A percentile compares a stretch with the other conserved stretches of the same genome.
Conservation (phyloP, 2,797 vertebrate genomes). For the Coregonus sp. region DNA sequence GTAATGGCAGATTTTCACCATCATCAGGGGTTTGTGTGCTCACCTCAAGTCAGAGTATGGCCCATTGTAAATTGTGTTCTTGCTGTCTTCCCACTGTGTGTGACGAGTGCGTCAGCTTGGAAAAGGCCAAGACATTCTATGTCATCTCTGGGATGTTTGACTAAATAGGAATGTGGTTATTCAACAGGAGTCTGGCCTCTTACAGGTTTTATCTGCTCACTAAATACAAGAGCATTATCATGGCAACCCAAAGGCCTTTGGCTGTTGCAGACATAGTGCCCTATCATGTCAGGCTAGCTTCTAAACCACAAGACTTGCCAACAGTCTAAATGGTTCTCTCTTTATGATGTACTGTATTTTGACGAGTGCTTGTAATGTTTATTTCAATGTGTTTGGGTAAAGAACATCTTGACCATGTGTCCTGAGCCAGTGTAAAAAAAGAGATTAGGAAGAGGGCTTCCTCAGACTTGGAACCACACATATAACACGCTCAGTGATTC, state of each 20-base stretch:
- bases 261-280: too few species aligned
- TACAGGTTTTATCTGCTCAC: conserved; percentile 18
- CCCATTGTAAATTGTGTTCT: neutral
- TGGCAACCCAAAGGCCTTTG: too few species aligned
- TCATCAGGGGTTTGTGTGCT: neutral
- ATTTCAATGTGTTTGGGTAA: conserved; percentile 12
- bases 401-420: neutral
- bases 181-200: conserved; percentile 10
- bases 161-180: conserved; percentile 19
- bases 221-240: conserved; percentile 15
- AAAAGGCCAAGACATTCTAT: neutral
- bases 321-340: conserved; percentile 17
- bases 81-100: neutral
- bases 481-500: conserved; percentile 12
- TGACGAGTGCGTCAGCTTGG: neutral
- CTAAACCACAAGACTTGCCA: conserved; percentile 16
- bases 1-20: neutral
- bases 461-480: neutral
- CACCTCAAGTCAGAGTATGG: neutral
- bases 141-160: conserved; percentile 10
- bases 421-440: neutral
- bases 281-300: conserved; percentile 25
- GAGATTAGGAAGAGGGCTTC: neutral
- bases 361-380: conserved; percentile 4
- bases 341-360: conserved; percentile 40